Evolutionary conservation across 2,888 invertebrate species (phyloP).

Genomic region (Rotaria magnacalcarata): DNA sequence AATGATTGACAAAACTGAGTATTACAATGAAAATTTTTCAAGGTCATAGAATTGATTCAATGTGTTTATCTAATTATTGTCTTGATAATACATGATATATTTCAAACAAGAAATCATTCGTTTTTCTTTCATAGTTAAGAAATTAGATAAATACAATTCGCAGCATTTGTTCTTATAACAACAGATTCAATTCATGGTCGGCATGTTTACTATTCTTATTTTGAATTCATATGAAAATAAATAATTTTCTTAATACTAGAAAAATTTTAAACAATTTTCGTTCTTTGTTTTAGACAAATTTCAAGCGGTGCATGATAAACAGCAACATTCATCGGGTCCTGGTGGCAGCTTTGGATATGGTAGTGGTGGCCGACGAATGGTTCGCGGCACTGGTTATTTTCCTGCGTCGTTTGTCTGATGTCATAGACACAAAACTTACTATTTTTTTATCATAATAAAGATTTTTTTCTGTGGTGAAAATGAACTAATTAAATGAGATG

Average conservation of each 20-base stretch:
- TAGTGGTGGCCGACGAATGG: slow-evolving; percentile 23
- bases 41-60: too few relatives aligned
- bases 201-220: too few relatives aligned
- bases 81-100: too few relatives aligned
- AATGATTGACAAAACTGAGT: too few relatives aligned
- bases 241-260: neutral
- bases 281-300: neutral
- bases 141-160: too few relatives aligned
- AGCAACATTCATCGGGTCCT: slow-evolving; percentile 16
- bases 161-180: too few relatives aligned
- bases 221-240: neutral
- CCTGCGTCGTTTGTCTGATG: neutral
- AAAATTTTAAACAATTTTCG: too few relatives aligned
- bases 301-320: slow-evolving; percentile 9
- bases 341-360: slow-evolving; percentile 21
- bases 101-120: too few relatives aligned
- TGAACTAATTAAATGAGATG: neutral
- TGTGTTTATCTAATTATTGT: too few relatives aligned
- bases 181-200: too few relatives aligned
- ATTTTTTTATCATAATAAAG: slow-evolving; percentile 10
- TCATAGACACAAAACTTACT: neutral
- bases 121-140: too few relatives aligned
- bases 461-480: neutral
- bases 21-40: too few relatives aligned
- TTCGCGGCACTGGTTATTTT: slow-evolving; percentile 1